Evolutionary conservation across 2,888 invertebrate species (phyloP).

Genomic region (Yponomeuta plumbellus): DNA sequence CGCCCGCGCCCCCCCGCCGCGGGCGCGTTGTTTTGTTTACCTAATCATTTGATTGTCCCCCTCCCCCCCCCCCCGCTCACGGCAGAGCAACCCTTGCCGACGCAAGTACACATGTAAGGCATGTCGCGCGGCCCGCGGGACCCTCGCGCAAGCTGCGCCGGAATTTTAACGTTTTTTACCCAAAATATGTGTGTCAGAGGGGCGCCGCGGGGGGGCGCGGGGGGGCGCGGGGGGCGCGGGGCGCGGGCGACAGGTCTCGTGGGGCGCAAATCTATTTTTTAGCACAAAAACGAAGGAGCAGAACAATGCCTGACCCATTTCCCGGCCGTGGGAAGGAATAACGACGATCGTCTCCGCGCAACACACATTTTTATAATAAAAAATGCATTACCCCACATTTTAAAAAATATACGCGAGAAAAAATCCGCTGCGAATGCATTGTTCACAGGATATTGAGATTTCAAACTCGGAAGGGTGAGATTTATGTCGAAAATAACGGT

Average conservation of each 20-base stretch:
- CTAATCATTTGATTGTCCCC: conserved; percentile 65
- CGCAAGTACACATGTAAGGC: conserved; percentile 12
- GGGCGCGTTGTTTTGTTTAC: conserved; percentile 56
- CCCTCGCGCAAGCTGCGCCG: conserved; percentile 65
- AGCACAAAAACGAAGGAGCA: conserved; percentile 61
- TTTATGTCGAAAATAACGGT: conserved; percentile 73
- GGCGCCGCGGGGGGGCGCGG: conserved; percentile 36
- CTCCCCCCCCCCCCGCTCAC: conserved; percentile 35
- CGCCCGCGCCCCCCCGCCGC: conserved; percentile 25
- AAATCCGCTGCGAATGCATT: conserved; percentile 59
- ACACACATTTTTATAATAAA: conserved; percentile 59
- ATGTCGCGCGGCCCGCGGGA: conserved; percentile 30
- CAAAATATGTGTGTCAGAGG: conserved; percentile 69
- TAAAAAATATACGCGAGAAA: conserved; percentile 50
- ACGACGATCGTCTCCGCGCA: conserved; percentile 55
- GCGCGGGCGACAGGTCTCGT: conserved; percentile 35
- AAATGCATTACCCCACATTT: conserved; percentile 75
- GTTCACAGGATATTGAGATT: conserved; percentile 64
- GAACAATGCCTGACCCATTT: conserved; percentile 74
- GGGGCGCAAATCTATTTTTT: conserved; percentile 61
- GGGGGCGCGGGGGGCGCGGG: conserved; percentile 35
- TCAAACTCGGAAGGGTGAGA: conserved; percentile 70
- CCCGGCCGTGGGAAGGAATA: conserved; percentile 76
- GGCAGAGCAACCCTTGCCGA: conserved; percentile 48
- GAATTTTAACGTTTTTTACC: conserved; percentile 67